phyloP scores from a whole-genome alignment of 2,113 vertebrate species.

The Cyprinus carpio region DNA sequence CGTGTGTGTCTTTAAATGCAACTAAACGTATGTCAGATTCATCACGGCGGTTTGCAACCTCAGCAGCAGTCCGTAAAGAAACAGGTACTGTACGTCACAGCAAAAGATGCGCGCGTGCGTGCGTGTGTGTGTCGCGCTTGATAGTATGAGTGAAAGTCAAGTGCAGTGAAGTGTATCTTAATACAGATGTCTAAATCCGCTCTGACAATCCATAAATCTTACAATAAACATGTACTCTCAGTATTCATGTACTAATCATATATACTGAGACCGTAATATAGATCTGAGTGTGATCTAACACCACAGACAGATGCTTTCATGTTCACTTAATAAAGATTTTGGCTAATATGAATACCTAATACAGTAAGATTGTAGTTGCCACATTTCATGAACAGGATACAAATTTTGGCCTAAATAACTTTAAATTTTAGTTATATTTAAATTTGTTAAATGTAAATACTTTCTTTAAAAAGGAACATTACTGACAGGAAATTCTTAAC shows the following conservation, averaged over 20 bases:
- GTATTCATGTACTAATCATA: slow-evolving; percentile 43
- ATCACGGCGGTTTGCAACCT: slow-evolving; percentile 45
- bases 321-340: background rate
- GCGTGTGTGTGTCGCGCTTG: slow-evolving; percentile 10
- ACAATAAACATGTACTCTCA: background rate
- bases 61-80: slow-evolving; percentile 40
- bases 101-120: slow-evolving; percentile 9
- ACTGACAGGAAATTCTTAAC: background rate
- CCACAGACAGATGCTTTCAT: background rate
- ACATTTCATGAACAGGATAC: background rate
- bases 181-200: slow-evolving; percentile 50
- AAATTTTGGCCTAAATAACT: background rate
- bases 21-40: slow-evolving; percentile 36
- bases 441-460: background rate
- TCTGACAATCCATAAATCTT: slow-evolving; percentile 50
- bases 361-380: background rate
- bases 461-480: background rate
- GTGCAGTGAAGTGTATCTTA: slow-evolving; percentile 44
- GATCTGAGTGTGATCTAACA: slow-evolving; percentile 1
- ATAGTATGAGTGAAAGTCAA: slow-evolving; percentile 36
- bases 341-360: too few species aligned
- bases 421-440: too few species aligned
- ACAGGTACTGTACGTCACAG: slow-evolving; percentile 22
- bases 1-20: slow-evolving; percentile 41
- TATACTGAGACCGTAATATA: slow-evolving; percentile 14